A percentile compares a stretch with the other conserved stretches of the same genome.
Conservation (phyloP, 2,113 vertebrate genomes). For the Platichthys flesus region DNA sequence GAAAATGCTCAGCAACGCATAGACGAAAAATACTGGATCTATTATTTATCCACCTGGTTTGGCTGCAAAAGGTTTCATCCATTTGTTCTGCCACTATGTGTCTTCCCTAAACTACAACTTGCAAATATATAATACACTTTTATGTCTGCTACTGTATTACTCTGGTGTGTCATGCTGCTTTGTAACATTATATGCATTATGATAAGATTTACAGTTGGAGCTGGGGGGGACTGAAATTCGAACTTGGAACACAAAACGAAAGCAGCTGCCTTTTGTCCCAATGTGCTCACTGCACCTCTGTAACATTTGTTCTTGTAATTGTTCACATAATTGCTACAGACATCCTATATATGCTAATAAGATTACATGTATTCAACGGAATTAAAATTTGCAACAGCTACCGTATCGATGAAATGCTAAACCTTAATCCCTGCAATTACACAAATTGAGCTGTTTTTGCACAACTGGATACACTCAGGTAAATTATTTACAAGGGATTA, state of each 20-base stretch:
- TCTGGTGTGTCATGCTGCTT: not conserved
- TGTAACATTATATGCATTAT: slow-evolving; percentile 20
- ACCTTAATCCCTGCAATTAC: slow-evolving; percentile 9
- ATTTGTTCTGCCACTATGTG: slow-evolving; percentile 18
- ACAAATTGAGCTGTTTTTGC: slow-evolving; percentile 4
- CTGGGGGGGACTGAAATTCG: not conserved
- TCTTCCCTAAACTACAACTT: slow-evolving; percentile 16
- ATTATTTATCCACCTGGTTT: slow-evolving; percentile 32
- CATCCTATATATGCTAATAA: slow-evolving; percentile 14
- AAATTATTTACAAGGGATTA: not conserved
- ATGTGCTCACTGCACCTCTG: slow-evolving; percentile 4
- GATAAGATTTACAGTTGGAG: slow-evolving; percentile 29
- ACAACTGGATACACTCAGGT: slow-evolving; percentile 2
- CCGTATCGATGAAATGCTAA: slow-evolving; percentile 9
- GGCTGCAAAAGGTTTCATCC: slow-evolving; percentile 16
- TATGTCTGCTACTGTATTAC: not conserved
- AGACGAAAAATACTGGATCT: slow-evolving; percentile 8
- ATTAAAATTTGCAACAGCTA: slow-evolving; percentile 19
- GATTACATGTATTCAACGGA: slow-evolving; percentile 15
- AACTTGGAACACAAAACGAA: slow-evolving; percentile 19
- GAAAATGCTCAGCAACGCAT: slow-evolving; percentile 9
- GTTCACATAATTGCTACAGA: slow-evolving; percentile 26
- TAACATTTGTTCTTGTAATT: slow-evolving; percentile 25
- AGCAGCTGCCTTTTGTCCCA: not conserved
- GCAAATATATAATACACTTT: not conserved